A percentile compares a stretch with the other conserved stretches of the same genome.
These are phyloP conservation scores for Zosterops hypoxanthus DNA, from an alignment of 2,113 vertebrate species.

Conservation along the genomic window DNA sequence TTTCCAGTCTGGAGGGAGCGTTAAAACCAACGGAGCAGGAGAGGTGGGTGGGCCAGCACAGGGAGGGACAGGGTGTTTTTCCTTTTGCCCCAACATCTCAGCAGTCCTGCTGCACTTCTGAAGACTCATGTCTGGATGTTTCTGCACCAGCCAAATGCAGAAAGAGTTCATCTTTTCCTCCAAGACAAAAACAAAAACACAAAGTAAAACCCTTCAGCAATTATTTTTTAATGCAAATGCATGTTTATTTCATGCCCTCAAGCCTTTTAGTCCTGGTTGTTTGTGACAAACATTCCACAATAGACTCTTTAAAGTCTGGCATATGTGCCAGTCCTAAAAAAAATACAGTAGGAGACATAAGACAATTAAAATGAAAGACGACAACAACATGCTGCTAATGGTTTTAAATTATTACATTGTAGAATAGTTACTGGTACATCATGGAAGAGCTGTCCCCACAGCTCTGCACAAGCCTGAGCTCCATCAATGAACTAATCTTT, in stretches of 20 bases:
- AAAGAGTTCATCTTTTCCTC: background rate
- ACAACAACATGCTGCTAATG: constrained; percentile 56
- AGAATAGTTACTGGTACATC: constrained; percentile 56
- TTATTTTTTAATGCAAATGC: constrained; percentile 68
- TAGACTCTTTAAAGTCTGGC: constrained; percentile 65
- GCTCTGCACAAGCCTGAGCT: constrained; percentile 15
- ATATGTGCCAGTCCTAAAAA: constrained; percentile 40
- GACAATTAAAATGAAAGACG: constrained; percentile 59
- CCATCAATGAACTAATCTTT: constrained; percentile 52
- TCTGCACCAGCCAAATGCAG: background rate
- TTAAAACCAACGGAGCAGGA: background rate
- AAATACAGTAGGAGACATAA: background rate
- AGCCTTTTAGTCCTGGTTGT: constrained; percentile 58
- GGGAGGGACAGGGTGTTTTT: background rate
- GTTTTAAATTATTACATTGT: constrained; percentile 68
- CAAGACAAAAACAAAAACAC: background rate
- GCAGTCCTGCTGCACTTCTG: background rate
- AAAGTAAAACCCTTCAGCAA: constrained; percentile 4
- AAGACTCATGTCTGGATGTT: background rate
- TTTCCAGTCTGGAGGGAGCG: background rate
- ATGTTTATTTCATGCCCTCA: constrained; percentile 69
- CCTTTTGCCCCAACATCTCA: background rate
- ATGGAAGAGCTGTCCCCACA: constrained; percentile 21
- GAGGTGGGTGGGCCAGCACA: background rate
- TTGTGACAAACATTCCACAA: constrained; percentile 69